These are phyloP conservation scores for Actias luna DNA, from an alignment of 2,888 invertebrate genomes.

Conservation along the genomic window DNA sequence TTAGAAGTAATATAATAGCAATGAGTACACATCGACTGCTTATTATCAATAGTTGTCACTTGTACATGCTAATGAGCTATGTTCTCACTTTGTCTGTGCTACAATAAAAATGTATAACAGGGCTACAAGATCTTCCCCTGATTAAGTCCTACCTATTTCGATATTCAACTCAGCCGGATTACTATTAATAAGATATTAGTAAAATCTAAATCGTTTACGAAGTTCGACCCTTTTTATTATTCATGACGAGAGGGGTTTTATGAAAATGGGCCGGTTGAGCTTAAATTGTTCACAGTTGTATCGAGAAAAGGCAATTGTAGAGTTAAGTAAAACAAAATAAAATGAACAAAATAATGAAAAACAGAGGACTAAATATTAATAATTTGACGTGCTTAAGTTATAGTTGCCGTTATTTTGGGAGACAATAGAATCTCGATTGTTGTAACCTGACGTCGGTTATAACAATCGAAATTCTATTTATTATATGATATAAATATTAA, in stretches of 20 bases:
- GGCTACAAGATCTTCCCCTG: neutral
- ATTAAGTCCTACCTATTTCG: neutral
- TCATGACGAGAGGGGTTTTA: slow-evolving; percentile 6
- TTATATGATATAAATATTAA: too few relatives aligned
- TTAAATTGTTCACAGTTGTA: neutral
- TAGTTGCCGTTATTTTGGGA: too few relatives aligned
- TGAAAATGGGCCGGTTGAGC: slow-evolving; percentile 1
- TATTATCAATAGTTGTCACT: too few relatives aligned
- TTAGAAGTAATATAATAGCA: too few relatives aligned
- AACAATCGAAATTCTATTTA: too few relatives aligned
- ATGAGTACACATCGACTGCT: too few relatives aligned
- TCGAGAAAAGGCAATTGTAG: neutral
- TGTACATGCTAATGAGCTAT: too few relatives aligned
- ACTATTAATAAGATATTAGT: neutral
- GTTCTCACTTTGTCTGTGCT: too few relatives aligned
- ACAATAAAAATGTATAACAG: neutral
- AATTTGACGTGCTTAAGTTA: too few relatives aligned
- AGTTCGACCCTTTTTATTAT: slow-evolving; percentile 8
- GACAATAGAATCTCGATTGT: too few relatives aligned
- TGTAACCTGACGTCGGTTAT: too few relatives aligned
- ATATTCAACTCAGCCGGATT: slow-evolving; percentile 1
- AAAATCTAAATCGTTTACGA: neutral
- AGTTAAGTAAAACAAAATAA: neutral
- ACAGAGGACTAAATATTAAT: too few relatives aligned
- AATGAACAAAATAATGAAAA: neutral